A percentile compares a stretch with the other conserved stretches of the same genome.
These are phyloP conservation scores for Drosophila borborema DNA, from an alignment of 2,888 invertebrate genomes.

Conservation along the genomic window DNA sequence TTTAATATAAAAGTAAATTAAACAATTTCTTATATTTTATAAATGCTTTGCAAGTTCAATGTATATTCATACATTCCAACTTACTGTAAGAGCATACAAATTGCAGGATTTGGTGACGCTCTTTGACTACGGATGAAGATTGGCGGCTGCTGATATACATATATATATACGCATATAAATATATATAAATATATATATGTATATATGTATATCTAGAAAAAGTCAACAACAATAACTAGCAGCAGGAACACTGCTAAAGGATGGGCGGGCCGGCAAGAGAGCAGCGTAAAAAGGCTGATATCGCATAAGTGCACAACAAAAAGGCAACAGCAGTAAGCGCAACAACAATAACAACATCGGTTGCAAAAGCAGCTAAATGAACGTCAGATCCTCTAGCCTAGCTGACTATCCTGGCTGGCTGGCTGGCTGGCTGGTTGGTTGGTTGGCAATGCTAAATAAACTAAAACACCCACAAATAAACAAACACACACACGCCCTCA, in stretches of 20 bases:
- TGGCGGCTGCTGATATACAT: slow-evolving; percentile 58
- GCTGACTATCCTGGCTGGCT: slow-evolving; percentile 49
- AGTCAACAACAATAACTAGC: slow-evolving; percentile 56
- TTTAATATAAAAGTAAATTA: background rate
- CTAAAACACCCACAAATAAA: slow-evolving; percentile 45
- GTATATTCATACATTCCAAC: background rate
- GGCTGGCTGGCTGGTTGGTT: slow-evolving; percentile 14
- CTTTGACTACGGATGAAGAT: slow-evolving; percentile 55
- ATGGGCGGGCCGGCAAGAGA: slow-evolving; percentile 1
- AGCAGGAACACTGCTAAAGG: background rate
- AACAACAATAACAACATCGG: slow-evolving; percentile 26
- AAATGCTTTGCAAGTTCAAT: background rate
- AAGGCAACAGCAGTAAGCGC: slow-evolving; percentile 31
- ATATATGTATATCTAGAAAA: slow-evolving; percentile 11
- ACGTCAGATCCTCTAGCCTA: slow-evolving; percentile 62
- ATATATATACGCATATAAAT: too few relatives aligned
- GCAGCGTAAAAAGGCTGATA: slow-evolving; percentile 65
- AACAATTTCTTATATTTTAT: background rate
- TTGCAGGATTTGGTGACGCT: slow-evolving; percentile 39
- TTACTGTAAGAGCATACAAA: slow-evolving; percentile 53
- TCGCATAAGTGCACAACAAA: slow-evolving; percentile 76
- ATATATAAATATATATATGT: background rate
- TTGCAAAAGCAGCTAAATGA: slow-evolving; percentile 54
- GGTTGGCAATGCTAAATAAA: slow-evolving; percentile 69
- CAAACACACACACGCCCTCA: slow-evolving; percentile 11